These are phyloP conservation scores for Chaenogobius annularis DNA, from an alignment of 2,113 vertebrate genomes.

Conservation along the genomic window DNA sequence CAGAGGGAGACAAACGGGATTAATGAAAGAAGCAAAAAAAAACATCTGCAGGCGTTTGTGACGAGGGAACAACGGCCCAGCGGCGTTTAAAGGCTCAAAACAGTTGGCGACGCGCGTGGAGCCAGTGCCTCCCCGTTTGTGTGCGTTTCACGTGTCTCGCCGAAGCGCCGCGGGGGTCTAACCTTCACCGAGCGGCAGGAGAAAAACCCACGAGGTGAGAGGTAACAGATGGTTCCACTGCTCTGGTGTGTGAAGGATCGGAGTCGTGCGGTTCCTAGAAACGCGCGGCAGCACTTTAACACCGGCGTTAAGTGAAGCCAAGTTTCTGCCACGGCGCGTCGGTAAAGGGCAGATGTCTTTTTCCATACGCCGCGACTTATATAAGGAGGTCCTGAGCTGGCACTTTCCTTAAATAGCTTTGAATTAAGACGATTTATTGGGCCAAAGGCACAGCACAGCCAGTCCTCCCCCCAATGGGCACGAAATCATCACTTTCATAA, in stretches of 20 bases:
- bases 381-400: constrained; percentile 57
- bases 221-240: constrained; percentile 31
- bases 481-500: no score
- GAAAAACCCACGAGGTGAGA: background rate
- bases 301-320: constrained; percentile 49
- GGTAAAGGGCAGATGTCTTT: constrained; percentile 63
- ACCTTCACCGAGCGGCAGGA: no score
- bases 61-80: no score
- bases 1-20: no score
- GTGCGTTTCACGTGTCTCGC: no score
- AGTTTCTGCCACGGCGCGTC: constrained; percentile 54
- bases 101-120: no score
- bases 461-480: constrained; percentile 23
- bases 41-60: no score
- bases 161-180: no score
- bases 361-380: constrained; percentile 62
- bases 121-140: no score
- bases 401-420: constrained; percentile 54
- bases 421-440: constrained; percentile 39
- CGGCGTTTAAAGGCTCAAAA: no score
- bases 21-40: no score
- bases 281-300: constrained; percentile 43
- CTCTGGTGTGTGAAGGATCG: constrained; percentile 47
- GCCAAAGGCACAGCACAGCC: constrained; percentile 10
- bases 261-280: constrained; percentile 56